Percentiles rank a stretch among this genome's conserved stretches.
Evolutionary conservation across 2,113 vertebrate genomes (phyloP).

Genomic region (Mesoclemmys tuberculata): DNA sequence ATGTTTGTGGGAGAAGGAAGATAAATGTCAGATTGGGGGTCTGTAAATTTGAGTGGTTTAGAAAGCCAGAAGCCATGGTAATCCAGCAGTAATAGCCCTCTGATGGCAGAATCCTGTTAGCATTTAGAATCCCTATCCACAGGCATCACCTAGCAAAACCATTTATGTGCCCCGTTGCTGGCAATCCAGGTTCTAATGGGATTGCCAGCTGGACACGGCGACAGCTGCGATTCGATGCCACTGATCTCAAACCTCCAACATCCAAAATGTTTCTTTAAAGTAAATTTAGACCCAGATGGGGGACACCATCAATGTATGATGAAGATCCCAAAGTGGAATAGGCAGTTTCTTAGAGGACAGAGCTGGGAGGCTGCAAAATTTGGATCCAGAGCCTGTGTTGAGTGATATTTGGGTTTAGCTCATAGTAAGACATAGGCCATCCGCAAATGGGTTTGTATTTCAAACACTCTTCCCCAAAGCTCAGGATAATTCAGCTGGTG

Average conservation of each 20-base stretch:
- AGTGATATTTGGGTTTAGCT: not conserved
- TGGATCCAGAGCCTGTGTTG: accelerated
- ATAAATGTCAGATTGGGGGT: slow-evolving; percentile 38
- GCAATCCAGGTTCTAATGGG: not conserved
- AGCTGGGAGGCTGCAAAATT: accelerated
- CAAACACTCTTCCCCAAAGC: not conserved
- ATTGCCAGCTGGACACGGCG: not conserved
- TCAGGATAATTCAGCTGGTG: not conserved
- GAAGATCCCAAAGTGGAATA: not conserved
- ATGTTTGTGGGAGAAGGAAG: slow-evolving; percentile 22
- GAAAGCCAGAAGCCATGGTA: slow-evolving; percentile 5
- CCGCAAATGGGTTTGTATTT: not conserved
- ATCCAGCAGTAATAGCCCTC: slow-evolving; percentile 40
- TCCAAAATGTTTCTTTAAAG: not conserved
- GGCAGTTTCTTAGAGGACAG: not conserved
- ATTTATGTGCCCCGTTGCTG: slow-evolving; percentile 33
- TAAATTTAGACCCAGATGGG: not conserved
- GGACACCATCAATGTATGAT: accelerated
- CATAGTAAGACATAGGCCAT: not conserved
- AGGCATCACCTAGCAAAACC: not conserved
- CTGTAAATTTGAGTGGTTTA: not conserved
- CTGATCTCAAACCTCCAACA: not conserved
- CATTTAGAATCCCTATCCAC: not conserved
- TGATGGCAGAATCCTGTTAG: slow-evolving; percentile 14
- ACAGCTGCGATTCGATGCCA: not conserved